Base-by-base conservation (phyloP, 2,888 invertebrate genomes). In the Parthenolecanium corni region DNA sequence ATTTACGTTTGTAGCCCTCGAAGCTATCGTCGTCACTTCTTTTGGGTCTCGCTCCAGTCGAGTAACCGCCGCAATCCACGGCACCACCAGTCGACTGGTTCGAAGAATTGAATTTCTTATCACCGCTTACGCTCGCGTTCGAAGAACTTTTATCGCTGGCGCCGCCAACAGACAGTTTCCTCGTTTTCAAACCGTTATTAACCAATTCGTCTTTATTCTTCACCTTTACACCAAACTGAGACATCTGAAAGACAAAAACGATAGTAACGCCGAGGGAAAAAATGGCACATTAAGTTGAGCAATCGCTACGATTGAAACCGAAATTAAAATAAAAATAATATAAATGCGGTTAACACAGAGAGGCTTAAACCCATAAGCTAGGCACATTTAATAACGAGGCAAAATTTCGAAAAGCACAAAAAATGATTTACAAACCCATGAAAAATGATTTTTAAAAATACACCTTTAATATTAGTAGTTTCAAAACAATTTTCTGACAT, bases 111-210 rank as follows among this genome's bases (percentile, higher is more conserved):
- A 6, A 18, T 9, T 18, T 18, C 31, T 31, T 31, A 31, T 31
- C 31, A 9, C 31, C 31, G 31, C 31, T 31, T 4, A 31, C 31
- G 31, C 31, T 9, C 4, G 9, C 31, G 31, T 31, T n/a, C n/a
- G 54, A 20, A 9, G 24, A 40, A 61, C 51, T 12, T n/a, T 31
- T 40, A 16, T 61, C 61, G 20, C 38, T 61, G 11, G 51, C 49
- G 36, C 61, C 47, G 5, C 57, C 57, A 9, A 51, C 5, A 24
- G 61, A 61, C 40, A 61, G 36, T 40, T 61, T 61, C 16, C 61
- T 61, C 14, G 51, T 46, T 61, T 61, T 61, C 49, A 40, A 11
- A 23, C 49, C 51, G 21, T 49, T 61, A 16, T 20, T 51, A 6
- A 51, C 6, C 3, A 61, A 23, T 6, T 61, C 61, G 20, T 61